Evolutionary conservation across 2,113 vertebrate species (phyloP).

Genomic region (Silurus asotus): DNA sequence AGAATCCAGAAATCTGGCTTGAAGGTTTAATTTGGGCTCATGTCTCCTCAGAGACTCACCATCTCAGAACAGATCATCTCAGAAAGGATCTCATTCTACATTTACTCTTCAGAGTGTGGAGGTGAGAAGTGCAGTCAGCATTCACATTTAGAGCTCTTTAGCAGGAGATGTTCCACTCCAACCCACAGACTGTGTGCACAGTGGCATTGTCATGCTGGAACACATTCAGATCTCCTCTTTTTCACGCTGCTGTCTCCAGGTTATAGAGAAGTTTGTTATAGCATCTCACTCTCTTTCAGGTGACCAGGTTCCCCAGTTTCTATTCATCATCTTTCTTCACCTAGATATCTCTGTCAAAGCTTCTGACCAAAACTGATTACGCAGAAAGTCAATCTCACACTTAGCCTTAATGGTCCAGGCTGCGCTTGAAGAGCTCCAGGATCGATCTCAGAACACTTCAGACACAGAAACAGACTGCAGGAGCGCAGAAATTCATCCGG

Average conservation of each 20-base stretch:
- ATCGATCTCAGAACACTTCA: constrained; percentile 38
- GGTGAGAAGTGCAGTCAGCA: too few species aligned
- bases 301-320: background rate
- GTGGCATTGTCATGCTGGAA: too few species aligned
- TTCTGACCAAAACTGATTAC: background rate
- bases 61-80: background rate
- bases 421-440: constrained; percentile 31
- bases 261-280: background rate
- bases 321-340: background rate
- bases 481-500: background rate
- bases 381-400: constrained; percentile 23
- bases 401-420: constrained; percentile 2
- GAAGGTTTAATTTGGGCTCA: background rate
- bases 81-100: background rate
- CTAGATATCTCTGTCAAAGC: background rate
- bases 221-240: too few species aligned
- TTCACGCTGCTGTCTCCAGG: too few species aligned
- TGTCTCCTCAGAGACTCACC: background rate
- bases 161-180: too few species aligned
- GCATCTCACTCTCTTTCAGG: background rate
- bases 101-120: too few species aligned
- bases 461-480: constrained; percentile 6
- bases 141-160: too few species aligned
- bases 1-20: background rate
- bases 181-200: too few species aligned